Base-by-base conservation (phyloP, 2,113 vertebrate genomes). In the Polyodon spathula region DNA sequence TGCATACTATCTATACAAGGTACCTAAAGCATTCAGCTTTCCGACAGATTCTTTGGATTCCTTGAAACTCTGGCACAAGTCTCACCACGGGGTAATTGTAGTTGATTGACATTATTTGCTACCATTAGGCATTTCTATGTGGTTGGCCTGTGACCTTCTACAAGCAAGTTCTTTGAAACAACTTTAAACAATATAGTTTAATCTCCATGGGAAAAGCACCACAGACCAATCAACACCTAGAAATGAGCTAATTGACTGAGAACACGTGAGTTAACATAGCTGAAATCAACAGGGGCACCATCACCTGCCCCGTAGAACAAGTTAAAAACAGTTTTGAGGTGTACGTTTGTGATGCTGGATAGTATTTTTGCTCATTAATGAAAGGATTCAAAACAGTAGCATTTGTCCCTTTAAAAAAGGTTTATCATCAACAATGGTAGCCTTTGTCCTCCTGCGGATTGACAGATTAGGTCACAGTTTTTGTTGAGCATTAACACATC, bases 31-130 rank as follows among this genome's bases (percentile, higher is more conserved):
- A 54, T 62, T 62, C 43, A 41, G 6, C 41, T 42, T 61, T 40
- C 52, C 17, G 14, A n/a, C 10, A 40, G 38, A 58, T 89, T 86
- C 86, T 75, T 79, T 57, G 69, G 71, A 87, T 89, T 88, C 87
- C 82, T 75, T 66, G 55, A 63, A 75, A 80, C 72, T 71, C 71
- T 68, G 65, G 59, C 76, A 66, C 64, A 60, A 72, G 78, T 74
- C 76, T 73, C 66, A 67, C 78, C 76, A 78, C 67, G 68, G 70
- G 79, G 76, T 86, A 76, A 73, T 86, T 80, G 80, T 78, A 71
- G 67, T 71, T 86, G 87, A 89, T 83, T 88, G 87, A 89, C 87
- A 81, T 79, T 79, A 85, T 83, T 88, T 85, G 83, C 85, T 84
- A 84, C 86, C 81, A 88, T 86, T 88, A 85, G 82, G 77, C 80